Percentiles rank a stretch among this genome's conserved stretches.
phyloP scores from a whole-genome alignment of 2,113 vertebrate species.

The Paratilapia polleni region DNA sequence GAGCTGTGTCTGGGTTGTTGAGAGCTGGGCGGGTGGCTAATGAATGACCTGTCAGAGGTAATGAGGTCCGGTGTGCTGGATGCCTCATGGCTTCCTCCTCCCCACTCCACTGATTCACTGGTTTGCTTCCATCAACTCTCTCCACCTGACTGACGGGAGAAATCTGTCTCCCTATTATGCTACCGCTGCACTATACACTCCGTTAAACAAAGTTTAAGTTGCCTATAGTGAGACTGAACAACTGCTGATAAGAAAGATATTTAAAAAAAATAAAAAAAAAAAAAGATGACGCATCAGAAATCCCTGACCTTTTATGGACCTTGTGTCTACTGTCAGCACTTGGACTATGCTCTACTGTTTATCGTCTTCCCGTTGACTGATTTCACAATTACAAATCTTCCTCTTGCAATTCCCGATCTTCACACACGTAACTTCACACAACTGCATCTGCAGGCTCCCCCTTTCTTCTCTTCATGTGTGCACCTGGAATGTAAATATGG shows the following conservation, averaged over 20 bases:
- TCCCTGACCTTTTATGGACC: constrained; percentile 41
- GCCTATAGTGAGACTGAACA: neutral
- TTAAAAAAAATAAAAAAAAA: neutral
- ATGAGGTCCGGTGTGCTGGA: constrained; percentile 72
- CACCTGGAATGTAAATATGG: constrained; percentile 66
- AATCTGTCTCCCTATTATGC: constrained; percentile 29
- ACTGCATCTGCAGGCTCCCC: constrained; percentile 25
- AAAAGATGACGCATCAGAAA: neutral
- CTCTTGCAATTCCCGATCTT: neutral
- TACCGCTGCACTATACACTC: neutral
- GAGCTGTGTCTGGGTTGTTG: constrained; percentile 68
- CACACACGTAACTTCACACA: neutral
- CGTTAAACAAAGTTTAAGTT: neutral
- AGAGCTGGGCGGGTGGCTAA: constrained; percentile 79
- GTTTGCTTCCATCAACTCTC: neutral
- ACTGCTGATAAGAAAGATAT: neutral
- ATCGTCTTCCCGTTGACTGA: constrained; percentile 19
- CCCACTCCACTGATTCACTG: constrained; percentile 67
- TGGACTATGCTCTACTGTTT: constrained; percentile 48
- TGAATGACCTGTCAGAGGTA: constrained; percentile 84
- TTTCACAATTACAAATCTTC: constrained; percentile 17
- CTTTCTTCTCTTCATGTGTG: constrained; percentile 13
- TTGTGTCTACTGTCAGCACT: constrained; percentile 43
- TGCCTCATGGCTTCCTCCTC: constrained; percentile 58
- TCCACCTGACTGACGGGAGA: constrained; percentile 25